phyloP scores from a whole-genome alignment of 2,113 vertebrate genomes.

The Microcebus jonahi region DNA sequence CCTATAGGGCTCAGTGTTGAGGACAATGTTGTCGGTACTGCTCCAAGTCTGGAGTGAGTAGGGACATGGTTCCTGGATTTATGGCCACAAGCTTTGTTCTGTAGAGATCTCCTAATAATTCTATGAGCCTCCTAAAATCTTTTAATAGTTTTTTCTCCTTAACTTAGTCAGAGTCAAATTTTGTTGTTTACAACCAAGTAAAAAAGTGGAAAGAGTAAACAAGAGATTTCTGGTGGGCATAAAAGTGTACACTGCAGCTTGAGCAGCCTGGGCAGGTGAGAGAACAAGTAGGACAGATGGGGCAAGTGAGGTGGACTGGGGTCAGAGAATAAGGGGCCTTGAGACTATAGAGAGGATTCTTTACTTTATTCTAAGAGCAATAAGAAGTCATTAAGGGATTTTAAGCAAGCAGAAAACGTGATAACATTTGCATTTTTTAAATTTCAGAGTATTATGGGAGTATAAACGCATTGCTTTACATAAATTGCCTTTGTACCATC shows the following conservation, averaged over 20 bases:
- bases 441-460: too few species aligned
- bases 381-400: background rate
- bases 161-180: background rate
- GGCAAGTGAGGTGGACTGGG: background rate
- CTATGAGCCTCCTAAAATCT: background rate
- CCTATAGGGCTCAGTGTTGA: background rate
- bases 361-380: background rate
- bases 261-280: background rate
- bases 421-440: slow-evolving; percentile 55
- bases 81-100: background rate
- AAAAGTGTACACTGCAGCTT: too few species aligned
- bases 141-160: background rate
- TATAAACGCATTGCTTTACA: too few species aligned
- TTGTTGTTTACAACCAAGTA: background rate
- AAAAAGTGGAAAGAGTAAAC: background rate
- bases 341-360: background rate
- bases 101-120: background rate
- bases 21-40: background rate
- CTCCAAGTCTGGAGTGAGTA: background rate
- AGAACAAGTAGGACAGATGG: background rate
- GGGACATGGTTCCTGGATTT: background rate
- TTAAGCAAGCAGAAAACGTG: background rate
- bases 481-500: too few species aligned
- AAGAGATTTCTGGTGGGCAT: background rate
- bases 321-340: too few species aligned